Evolutionary conservation across 2,888 invertebrate species (phyloP).

Genomic region (Piscicola geometra): DNA sequence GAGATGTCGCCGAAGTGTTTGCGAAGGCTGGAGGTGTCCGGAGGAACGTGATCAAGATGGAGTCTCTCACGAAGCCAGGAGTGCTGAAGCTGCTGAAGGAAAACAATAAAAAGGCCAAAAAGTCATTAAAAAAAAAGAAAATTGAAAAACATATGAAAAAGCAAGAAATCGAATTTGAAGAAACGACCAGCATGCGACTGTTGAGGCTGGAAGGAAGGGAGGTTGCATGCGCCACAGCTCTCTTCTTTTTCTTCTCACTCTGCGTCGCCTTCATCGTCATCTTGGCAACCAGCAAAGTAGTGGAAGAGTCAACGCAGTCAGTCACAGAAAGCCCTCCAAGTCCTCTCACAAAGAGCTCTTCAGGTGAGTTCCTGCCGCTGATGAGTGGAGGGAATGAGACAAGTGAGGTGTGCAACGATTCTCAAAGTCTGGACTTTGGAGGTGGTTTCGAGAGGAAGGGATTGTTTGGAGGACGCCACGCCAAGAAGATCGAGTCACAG

Average conservation of each 20-base stretch:
- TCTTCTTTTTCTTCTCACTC: conserved; percentile 24
- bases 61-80: neutral
- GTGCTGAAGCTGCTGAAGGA: neutral
- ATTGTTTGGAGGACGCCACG: too few species aligned
- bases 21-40: too few species aligned
- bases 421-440: neutral
- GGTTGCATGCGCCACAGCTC: conserved; percentile 21
- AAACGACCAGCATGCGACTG: neutral
- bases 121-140: too few species aligned
- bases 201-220: conserved; percentile 19
- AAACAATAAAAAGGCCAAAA: conserved; percentile 22
- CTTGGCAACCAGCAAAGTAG: conserved; percentile 16
- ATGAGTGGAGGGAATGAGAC: neutral
- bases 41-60: neutral
- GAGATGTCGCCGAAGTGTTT: too few species aligned
- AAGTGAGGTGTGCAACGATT: too few species aligned
- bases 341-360: neutral
- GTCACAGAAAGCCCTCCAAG: neutral
- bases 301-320: neutral
- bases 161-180: conserved; percentile 3
- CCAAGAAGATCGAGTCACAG: neutral
- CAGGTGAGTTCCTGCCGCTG: neutral
- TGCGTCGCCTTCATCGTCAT: conserved; percentile 28
- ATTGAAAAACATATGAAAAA: conserved; percentile 13
- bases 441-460: neutral